These are phyloP conservation scores for Neotoxoptera formosana DNA, from an alignment of 1,140 invertebrate species.

Conservation along the genomic window DNA sequence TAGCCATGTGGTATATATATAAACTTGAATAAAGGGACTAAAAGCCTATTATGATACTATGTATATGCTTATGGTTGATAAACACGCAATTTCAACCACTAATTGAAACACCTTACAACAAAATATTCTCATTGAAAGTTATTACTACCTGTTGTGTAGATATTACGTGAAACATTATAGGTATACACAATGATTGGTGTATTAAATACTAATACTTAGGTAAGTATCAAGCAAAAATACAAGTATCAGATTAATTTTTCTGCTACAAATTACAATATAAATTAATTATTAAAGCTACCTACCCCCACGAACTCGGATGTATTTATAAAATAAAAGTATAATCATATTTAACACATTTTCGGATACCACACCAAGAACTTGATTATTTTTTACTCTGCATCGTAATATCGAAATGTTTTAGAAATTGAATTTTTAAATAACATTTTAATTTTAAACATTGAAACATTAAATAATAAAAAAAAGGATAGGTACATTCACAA, in stretches of 20 bases:
- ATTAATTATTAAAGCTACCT: background rate
- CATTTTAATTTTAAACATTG: background rate
- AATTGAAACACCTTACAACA: constrained; percentile 23
- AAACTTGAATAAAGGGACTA: background rate
- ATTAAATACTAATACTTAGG: background rate
- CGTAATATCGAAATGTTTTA: background rate
- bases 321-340: background rate
- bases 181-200: background rate
- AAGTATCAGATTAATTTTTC: background rate
- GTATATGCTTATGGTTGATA: background rate
- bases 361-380: background rate
- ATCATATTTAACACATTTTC: background rate
- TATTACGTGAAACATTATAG: background rate
- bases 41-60: background rate
- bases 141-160: background rate
- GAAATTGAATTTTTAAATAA: background rate
- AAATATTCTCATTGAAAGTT: background rate
- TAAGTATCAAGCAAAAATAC: background rate
- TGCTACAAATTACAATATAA: background rate
- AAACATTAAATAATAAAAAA: background rate
- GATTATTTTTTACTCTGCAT: background rate
- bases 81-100: constrained; percentile 13
- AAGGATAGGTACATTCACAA: too few relatives aligned
- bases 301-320: background rate
- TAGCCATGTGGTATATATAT: background rate